phyloP scores from a whole-genome alignment of 2,797 vertebrate species.

The Oreortyx pictus region DNA sequence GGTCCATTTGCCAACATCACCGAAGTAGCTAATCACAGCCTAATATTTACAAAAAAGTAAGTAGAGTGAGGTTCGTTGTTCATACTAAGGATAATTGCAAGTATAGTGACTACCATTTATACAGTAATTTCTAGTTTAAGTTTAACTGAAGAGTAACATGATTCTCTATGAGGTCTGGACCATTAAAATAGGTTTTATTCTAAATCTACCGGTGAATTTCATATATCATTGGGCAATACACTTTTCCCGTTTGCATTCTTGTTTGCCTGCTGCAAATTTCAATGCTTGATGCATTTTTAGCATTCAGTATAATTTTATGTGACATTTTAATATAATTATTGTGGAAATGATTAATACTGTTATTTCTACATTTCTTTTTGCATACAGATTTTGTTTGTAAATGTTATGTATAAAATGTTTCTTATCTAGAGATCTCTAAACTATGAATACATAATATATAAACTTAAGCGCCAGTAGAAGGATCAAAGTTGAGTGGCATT shows the following conservation, averaged over 20 bases:
- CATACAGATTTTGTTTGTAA: not conserved
- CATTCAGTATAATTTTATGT: not conserved
- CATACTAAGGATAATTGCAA: not conserved
- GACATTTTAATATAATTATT: not conserved
- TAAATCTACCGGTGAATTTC: not conserved
- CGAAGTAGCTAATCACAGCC: slow-evolving; percentile 66
- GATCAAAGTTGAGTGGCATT: not conserved
- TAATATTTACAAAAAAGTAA: slow-evolving; percentile 83
- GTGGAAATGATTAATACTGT: not conserved
- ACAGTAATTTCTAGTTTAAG: not conserved
- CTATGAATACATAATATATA: not conserved
- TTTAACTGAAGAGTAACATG: not conserved
- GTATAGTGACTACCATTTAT: not conserved
- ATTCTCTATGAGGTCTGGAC: not conserved
- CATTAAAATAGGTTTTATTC: not conserved
- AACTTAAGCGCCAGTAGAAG: not conserved
- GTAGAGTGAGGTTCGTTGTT: not conserved
- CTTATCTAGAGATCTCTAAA: not conserved
- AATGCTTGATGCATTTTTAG: not conserved
- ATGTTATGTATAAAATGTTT: not conserved
- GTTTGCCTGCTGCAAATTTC: not conserved
- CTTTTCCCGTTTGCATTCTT: not conserved
- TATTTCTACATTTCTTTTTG: not conserved
- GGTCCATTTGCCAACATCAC: slow-evolving; percentile 82
- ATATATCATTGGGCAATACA: not conserved